Percentiles rank a stretch among this genome's conserved stretches.
These are phyloP conservation scores for Perca flavescens DNA, from an alignment of 2,113 vertebrate genomes.

Conservation along the genomic window DNA sequence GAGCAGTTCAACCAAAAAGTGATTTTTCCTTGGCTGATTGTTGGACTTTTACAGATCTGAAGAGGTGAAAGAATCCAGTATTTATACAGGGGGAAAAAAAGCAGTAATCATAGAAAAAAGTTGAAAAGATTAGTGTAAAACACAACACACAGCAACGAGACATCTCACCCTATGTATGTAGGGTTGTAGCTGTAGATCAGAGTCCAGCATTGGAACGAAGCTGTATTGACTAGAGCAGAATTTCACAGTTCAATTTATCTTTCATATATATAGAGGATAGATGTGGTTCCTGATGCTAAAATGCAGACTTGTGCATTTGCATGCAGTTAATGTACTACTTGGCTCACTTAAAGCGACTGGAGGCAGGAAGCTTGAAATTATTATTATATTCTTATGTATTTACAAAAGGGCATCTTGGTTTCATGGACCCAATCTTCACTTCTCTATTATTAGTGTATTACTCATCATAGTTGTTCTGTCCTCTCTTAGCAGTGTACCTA, in stretches of 20 bases:
- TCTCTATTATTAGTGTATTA: slow-evolving; percentile 57
- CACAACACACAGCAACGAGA: background rate
- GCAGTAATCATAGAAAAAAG: background rate
- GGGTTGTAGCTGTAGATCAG: background rate
- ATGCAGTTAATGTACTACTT: background rate
- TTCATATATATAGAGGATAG: background rate
- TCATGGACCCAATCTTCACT: slow-evolving; percentile 34
- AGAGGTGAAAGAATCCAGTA: background rate
- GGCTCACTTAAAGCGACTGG: slow-evolving; percentile 19
- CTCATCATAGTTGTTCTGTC: slow-evolving; percentile 40
- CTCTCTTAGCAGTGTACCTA: slow-evolving; percentile 20
- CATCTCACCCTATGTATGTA: background rate
- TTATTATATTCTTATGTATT: background rate
- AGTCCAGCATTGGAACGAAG: too few relatives aligned
- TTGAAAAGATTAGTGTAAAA: background rate
- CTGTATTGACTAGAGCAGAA: too few relatives aligned
- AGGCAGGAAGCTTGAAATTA: slow-evolving; percentile 30
- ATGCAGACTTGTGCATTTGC: background rate
- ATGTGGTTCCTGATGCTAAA: background rate
- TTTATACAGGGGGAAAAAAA: background rate
- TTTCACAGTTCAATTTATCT: too few relatives aligned
- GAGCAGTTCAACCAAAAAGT: background rate
- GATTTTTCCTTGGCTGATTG: background rate
- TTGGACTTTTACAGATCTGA: background rate
- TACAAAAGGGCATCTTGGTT: slow-evolving; percentile 36